Percentiles rank a stretch among this genome's conserved stretches.
Conservation (phyloP, 2,888 invertebrate species). For the Euspilapteryx auroguttella region DNA sequence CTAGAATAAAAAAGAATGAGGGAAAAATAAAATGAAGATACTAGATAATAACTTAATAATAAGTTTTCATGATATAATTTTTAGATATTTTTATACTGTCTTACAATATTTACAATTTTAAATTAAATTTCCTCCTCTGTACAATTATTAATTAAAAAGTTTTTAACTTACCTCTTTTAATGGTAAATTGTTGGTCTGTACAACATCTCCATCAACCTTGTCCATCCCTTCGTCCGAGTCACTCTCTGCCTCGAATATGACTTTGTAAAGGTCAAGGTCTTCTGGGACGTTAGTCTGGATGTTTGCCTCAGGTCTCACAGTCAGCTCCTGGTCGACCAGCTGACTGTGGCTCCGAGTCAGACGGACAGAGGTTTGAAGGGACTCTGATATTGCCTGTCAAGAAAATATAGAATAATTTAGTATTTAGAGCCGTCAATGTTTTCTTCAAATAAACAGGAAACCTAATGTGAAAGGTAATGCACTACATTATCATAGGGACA, state of each 20-base stretch:
- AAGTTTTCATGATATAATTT: too few species aligned
- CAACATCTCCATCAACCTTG: slow-evolving; percentile 23
- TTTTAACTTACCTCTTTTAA: slow-evolving; percentile 1
- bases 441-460: too few species aligned
- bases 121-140: too few species aligned
- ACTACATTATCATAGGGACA: too few species aligned
- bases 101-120: too few species aligned
- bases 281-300: slow-evolving; percentile 49
- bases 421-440: neutral
- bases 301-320: slow-evolving; percentile 45
- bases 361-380: slow-evolving; percentile 32
- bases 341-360: slow-evolving; percentile 29
- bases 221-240: slow-evolving; percentile 37
- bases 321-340: slow-evolving; percentile 39
- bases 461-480: too few species aligned
- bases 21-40: too few species aligned
- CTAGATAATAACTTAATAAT: too few species aligned
- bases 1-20: too few species aligned
- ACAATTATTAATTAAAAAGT: neutral
- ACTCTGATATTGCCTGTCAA: slow-evolving; percentile 48
- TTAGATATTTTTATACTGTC: too few species aligned
- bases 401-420: too few species aligned
- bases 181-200: slow-evolving; percentile 13
- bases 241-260: slow-evolving; percentile 47
- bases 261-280: slow-evolving; percentile 38